A percentile compares a stretch with the other conserved stretches of the same genome.
Conservation (phyloP, 2,113 vertebrate species). For the Oplegnathus fasciatus region DNA sequence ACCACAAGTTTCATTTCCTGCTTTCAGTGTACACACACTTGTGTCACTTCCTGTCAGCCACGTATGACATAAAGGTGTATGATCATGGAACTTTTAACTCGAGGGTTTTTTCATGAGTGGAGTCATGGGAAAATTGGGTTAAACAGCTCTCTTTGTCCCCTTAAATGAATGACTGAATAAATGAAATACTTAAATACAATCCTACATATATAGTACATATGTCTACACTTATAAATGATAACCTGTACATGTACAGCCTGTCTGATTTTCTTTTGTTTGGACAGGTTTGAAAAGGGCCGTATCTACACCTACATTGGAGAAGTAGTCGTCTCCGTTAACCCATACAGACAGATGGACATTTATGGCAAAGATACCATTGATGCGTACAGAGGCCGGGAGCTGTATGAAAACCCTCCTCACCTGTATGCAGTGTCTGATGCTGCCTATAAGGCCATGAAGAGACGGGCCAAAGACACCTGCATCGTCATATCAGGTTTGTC, state of each 20-base stretch:
- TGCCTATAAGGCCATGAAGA: slow-evolving; percentile 96
- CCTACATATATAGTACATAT: too few species aligned
- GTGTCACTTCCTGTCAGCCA: slow-evolving; percentile 80
- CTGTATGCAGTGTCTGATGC: slow-evolving; percentile 92
- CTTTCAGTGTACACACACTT: slow-evolving; percentile 67
- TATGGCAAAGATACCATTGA: slow-evolving; percentile 87
- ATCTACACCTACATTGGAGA: slow-evolving; percentile 98
- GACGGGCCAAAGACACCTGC: slow-evolving; percentile 92
- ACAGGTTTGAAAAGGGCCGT: slow-evolving; percentile 90
- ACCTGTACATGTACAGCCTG: background rate
- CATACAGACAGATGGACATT: slow-evolving; percentile 88
- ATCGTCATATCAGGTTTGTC: slow-evolving; percentile 94
- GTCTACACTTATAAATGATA: background rate
- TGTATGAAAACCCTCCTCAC: slow-evolving; percentile 94
- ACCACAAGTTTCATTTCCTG: slow-evolving; percentile 81
- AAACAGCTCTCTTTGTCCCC: background rate
- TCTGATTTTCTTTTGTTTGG: slow-evolving; percentile 3
- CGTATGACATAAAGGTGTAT: slow-evolving; percentile 29
- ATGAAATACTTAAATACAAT: background rate
- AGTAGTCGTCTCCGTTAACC: slow-evolving; percentile 94
- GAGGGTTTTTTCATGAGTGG: background rate
- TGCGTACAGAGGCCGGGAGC: slow-evolving; percentile 90
- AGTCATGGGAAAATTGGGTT: background rate
- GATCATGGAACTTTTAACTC: background rate
- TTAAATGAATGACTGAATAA: background rate